Evolutionary conservation across 2,113 vertebrate species (phyloP).

Genomic region (Corvus moneduloides): DNA sequence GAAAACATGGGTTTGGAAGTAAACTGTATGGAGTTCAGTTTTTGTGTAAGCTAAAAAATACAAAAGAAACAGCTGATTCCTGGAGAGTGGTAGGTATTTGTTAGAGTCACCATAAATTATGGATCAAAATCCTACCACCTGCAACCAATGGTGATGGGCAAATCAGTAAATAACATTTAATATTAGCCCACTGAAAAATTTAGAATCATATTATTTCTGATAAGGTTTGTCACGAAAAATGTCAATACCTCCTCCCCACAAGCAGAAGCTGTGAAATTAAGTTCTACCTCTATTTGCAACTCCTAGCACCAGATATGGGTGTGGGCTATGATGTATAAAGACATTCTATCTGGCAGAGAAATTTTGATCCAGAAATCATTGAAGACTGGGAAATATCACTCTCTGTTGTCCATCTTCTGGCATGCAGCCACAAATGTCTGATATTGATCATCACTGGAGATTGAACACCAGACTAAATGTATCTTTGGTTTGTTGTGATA

Average conservation of each 20-base stretch:
- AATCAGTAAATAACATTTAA: neutral
- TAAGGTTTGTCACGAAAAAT: neutral
- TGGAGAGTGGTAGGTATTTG: neutral
- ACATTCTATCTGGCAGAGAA: neutral
- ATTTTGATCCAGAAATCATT: neutral
- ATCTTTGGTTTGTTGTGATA: neutral
- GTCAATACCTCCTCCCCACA: neutral
- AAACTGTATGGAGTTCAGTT: neutral
- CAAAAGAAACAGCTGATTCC: neutral
- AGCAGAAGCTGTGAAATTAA: neutral
- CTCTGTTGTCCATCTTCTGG: neutral
- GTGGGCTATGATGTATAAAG: neutral
- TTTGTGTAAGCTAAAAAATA: neutral
- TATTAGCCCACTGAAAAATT: neutral
- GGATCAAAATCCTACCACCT: neutral
- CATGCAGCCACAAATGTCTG: neutral
- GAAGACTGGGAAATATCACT: neutral
- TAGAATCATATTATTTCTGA: neutral
- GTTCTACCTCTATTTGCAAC: neutral
- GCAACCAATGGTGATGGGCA: neutral
- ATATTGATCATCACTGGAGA: neutral
- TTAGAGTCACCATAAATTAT: neutral
- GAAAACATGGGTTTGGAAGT: neutral
- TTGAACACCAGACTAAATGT: neutral
- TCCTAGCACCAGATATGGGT: neutral